Evolutionary conservation across 2,797 vertebrate species (phyloP).

Genomic region (Erethizon dorsatum): DNA sequence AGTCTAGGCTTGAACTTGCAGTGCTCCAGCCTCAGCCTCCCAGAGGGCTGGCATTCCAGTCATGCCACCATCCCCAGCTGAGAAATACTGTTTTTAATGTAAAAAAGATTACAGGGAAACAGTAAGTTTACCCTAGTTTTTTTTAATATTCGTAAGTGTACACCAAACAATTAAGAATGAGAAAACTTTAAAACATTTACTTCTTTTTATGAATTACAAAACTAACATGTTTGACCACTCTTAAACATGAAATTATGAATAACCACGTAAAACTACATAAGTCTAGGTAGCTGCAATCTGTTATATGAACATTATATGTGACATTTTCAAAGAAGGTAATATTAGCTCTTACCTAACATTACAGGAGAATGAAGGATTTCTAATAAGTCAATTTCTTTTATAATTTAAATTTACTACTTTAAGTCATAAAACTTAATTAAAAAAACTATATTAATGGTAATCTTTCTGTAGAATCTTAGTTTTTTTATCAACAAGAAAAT

Average conservation of each 20-base stretch:
- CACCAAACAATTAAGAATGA: background rate
- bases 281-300: background rate
- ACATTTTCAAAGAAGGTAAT: constrained; percentile 33
- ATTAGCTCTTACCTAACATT: constrained; percentile 34
- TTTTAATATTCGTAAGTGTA: constrained; percentile 39
- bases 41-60: background rate
- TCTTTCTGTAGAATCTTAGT: constrained; percentile 57
- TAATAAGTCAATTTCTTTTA: constrained; percentile 51
- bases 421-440: constrained; percentile 57
- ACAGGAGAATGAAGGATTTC: background rate
- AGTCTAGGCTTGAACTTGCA: background rate
- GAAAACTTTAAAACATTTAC: constrained; percentile 31
- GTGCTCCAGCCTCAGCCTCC: background rate
- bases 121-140: constrained; percentile 38
- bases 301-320: constrained; percentile 42
- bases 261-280: constrained; percentile 12
- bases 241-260: constrained; percentile 66
- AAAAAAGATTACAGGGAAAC: constrained; percentile 34
- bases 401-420: constrained; percentile 49
- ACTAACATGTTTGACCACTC: constrained; percentile 41
- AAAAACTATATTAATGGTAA: background rate
- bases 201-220: constrained; percentile 62
- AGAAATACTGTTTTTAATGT: constrained; percentile 22
- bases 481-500: constrained; percentile 70
- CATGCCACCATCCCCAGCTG: background rate